These are phyloP conservation scores for Lasiurus cinereus DNA, from an alignment of 2,113 vertebrate species.

Conservation along the genomic window DNA sequence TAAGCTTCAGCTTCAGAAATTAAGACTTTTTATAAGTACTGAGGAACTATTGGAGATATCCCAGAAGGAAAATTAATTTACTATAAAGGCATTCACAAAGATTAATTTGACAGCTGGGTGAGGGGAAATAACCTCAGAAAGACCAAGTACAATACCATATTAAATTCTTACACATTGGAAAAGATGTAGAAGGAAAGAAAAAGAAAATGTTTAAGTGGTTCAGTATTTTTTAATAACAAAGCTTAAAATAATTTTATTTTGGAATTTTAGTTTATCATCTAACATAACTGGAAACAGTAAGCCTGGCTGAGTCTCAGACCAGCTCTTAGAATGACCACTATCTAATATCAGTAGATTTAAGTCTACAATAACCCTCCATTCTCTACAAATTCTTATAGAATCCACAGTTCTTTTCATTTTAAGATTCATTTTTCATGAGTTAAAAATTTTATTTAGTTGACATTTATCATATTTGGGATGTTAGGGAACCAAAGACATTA, in stretches of 20 bases:
- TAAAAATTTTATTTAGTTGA: slow-evolving; percentile 38
- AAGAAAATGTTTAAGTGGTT: not conserved
- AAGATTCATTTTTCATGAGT: slow-evolving; percentile 24
- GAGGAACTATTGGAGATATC: not conserved
- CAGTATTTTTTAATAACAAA: slow-evolving; percentile 44
- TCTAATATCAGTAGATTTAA: not conserved
- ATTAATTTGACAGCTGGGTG: not conserved
- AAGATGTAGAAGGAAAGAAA: not conserved
- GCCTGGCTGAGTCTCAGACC: not conserved
- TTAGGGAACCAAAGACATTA: slow-evolving; percentile 54
- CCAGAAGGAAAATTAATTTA: slow-evolving; percentile 54
- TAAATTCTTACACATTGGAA: slow-evolving; percentile 2
- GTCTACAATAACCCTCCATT: not conserved
- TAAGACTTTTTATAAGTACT: not conserved
- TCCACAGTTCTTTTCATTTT: not conserved
- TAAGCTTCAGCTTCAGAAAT: not conserved
- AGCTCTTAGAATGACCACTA: not conserved
- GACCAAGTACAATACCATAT: not conserved
- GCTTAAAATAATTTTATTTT: slow-evolving; percentile 42
- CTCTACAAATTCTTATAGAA: not conserved
- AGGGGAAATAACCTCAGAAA: not conserved
- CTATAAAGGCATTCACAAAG: slow-evolving; percentile 32
- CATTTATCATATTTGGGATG: not conserved
- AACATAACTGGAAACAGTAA: not conserved
- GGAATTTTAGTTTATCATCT: slow-evolving; percentile 2